Conservation (phyloP, 2,797 vertebrate species). For the Hippopotamyrus pictus region DNA sequence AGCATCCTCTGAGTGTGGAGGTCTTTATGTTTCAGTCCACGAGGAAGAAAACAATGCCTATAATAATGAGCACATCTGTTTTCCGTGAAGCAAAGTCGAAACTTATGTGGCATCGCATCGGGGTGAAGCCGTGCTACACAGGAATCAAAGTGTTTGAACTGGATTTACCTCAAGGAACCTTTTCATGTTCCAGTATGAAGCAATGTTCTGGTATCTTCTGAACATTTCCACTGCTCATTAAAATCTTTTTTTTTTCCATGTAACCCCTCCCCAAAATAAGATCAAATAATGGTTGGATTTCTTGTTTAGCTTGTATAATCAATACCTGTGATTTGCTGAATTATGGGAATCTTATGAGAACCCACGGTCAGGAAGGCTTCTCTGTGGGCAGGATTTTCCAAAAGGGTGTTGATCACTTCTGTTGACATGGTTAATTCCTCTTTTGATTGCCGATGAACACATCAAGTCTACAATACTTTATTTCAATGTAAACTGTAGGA, state of each 20-base stretch:
- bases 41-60: constrained; percentile 47
- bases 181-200: not conserved
- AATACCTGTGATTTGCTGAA: not conserved
- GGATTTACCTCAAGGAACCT: constrained; percentile 20
- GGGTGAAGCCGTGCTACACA: constrained; percentile 47
- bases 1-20: constrained; percentile 2
- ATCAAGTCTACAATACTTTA: not conserved
- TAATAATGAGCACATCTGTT: constrained; percentile 61
- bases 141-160: constrained; percentile 38
- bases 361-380: not conserved
- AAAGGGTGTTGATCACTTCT: not conserved
- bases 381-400: not conserved
- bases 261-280: not conserved
- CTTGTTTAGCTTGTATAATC: constrained; percentile 5
- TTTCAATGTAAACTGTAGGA: not conserved
- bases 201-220: constrained; percentile 2
- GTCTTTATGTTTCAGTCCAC: constrained; percentile 33
- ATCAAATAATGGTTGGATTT: not conserved
- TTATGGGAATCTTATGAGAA: not conserved
- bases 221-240: not conserved
- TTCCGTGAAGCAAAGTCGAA: constrained; percentile 53
- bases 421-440: not conserved
- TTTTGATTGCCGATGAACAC: constrained; percentile 3
- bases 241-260: not conserved
- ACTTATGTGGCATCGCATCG: constrained; percentile 44